phyloP scores from a whole-genome alignment of 2,888 invertebrate species.

The Harpalus rufipes region DNA sequence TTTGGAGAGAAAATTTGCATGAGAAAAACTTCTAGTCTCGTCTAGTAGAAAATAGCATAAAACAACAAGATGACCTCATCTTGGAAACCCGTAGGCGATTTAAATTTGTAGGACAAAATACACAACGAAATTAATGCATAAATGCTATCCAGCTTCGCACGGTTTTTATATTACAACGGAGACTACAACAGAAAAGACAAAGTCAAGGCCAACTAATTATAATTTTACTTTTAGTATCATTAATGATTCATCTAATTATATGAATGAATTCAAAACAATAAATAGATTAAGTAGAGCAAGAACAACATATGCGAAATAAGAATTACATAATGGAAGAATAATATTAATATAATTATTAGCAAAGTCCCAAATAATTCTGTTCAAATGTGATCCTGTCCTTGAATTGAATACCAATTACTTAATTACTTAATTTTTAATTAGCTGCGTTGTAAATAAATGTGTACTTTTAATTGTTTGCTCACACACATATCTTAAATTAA shows the following conservation, averaged over 20 bases:
- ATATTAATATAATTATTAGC: not conserved
- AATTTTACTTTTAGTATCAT: not conserved
- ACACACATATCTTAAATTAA: too few relatives aligned
- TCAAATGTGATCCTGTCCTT: too few relatives aligned
- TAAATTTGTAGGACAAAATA: constrained; percentile 13
- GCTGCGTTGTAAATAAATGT: too few relatives aligned
- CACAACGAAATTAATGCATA: not conserved
- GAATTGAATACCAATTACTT: too few relatives aligned
- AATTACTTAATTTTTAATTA: too few relatives aligned
- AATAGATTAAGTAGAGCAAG: not conserved
- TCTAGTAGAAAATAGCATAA: not conserved
- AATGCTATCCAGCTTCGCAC: not conserved
- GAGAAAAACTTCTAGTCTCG: constrained; percentile 6
- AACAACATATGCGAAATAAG: not conserved
- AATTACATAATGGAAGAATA: not conserved
- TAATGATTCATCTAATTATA: not conserved
- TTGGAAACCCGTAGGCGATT: constrained; percentile 23
- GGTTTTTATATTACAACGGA: not conserved
- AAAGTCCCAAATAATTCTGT: too few relatives aligned
- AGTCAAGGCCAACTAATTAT: constrained; percentile 19
- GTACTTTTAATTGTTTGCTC: too few relatives aligned
- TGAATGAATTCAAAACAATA: not conserved
- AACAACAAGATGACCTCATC: constrained; percentile 29
- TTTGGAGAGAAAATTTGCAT: constrained; percentile 34
- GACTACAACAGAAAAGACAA: too few relatives aligned